Percentiles rank a stretch among this genome's conserved stretches.
Conservation (phyloP, 2,113 vertebrate genomes). For the Dicrurus megarhynchus region DNA sequence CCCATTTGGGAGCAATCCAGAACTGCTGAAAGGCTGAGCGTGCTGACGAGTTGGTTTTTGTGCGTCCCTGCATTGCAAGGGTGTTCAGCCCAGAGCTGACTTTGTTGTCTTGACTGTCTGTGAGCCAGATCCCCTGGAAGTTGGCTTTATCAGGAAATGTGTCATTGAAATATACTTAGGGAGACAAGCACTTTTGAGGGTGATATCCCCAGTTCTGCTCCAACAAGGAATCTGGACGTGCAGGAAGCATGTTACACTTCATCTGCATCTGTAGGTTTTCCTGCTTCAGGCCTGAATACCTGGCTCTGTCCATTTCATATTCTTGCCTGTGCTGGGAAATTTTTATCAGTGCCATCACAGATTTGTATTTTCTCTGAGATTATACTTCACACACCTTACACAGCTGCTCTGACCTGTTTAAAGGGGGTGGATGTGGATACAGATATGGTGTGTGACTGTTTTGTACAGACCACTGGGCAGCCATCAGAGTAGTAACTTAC, state of each 20-base stretch:
- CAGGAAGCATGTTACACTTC: slow-evolving; percentile 31
- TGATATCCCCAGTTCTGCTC: slow-evolving; percentile 40
- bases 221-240: slow-evolving; percentile 44
- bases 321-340: slow-evolving; percentile 62
- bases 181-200: slow-evolving; percentile 31
- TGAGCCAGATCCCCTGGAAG: slow-evolving; percentile 56
- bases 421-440: not conserved
- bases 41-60: slow-evolving; percentile 25
- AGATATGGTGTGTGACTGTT: not conserved
- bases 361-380: slow-evolving; percentile 58
- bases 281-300: slow-evolving; percentile 64
- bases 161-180: not conserved
- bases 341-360: slow-evolving; percentile 56
- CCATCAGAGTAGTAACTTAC: not conserved
- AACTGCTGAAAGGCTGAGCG: slow-evolving; percentile 11
- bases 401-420: slow-evolving; percentile 60
- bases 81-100: slow-evolving; percentile 40
- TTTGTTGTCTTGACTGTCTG: slow-evolving; percentile 37
- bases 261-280: slow-evolving; percentile 65
- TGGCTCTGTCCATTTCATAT: slow-evolving; percentile 47
- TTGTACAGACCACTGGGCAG: slow-evolving; percentile 27
- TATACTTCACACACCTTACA: slow-evolving; percentile 2
- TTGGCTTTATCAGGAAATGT: slow-evolving; percentile 50
- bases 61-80: slow-evolving; percentile 28
- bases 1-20: slow-evolving; percentile 51